These are phyloP conservation scores for Macrotrachela quadricornifera DNA, from an alignment of 1,140 invertebrate species.

Conservation along the genomic window DNA sequence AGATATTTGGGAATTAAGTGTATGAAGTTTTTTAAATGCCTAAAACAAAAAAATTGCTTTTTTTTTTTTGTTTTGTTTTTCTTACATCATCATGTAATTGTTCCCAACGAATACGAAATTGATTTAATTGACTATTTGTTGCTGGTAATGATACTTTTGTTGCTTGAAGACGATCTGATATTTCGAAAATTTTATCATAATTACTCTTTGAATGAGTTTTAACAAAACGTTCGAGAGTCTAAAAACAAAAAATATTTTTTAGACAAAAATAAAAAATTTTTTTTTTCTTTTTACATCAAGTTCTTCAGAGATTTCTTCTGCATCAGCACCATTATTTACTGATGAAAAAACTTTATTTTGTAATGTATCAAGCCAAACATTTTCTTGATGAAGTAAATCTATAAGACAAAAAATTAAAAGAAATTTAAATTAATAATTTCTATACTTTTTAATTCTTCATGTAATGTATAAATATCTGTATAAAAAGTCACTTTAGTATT, in stretches of 20 bases:
- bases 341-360: not conserved
- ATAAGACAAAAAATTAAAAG: too few species aligned
- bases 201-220: not conserved
- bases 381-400: slow-evolving; percentile 6
- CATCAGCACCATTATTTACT: not conserved
- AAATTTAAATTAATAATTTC: too few species aligned
- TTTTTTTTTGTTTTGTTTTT: too few species aligned
- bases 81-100: not conserved
- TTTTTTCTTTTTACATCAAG: slow-evolving; percentile 5
- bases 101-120: too few species aligned
- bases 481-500: not conserved
- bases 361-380: slow-evolving; percentile 2
- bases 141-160: too few species aligned
- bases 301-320: not conserved
- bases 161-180: too few species aligned
- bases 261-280: too few species aligned
- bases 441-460: not conserved
- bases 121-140: too few species aligned
- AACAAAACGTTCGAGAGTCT: not conserved
- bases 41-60: too few species aligned
- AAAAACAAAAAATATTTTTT: not conserved
- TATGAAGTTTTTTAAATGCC: not conserved
- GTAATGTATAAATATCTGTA: not conserved
- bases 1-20: not conserved
- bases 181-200: too few species aligned